Base-by-base conservation (phyloP, 2,888 invertebrate genomes). In the Cynaeus angustus region DNA sequence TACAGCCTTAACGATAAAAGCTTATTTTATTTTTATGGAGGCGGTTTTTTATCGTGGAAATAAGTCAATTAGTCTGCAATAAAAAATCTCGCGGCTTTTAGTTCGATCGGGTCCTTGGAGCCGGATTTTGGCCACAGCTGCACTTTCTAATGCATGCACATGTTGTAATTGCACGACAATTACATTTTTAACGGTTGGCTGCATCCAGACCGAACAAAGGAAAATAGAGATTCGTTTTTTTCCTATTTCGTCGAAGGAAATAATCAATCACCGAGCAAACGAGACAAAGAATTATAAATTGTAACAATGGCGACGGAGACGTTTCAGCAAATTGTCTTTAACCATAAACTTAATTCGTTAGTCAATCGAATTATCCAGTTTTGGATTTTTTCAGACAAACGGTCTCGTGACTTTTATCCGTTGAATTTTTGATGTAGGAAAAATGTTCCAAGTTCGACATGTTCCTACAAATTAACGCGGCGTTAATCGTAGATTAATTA, bases 11-110 rank as follows among this genome's bases (percentile, higher is more conserved):
- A 64, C 64, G 64, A 53, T 64, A 64, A 64, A 64, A 64, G 64
- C 64, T 64, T 52, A 52, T 46, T 61, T 46, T 61, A 61, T 61
- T 48, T 64, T 64, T 64, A 64, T 37, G 64, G 26, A 52, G 64
- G 41, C 26, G 64, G 12, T 52, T 52, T 64, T 64, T 64, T 62
- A 62, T 50, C 41, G 62, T 21, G 12, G 48, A 52, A 62, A 64
- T 52, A 64, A 64, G 64, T 64, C 64, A 64, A 64, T 64, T 64
- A 64, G 64, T 28, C 26, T 33, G 52, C 64, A 65, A 65, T 65
- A 65, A 65, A 65, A 65, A 50, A 37, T 50, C 62, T 41, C 9
- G 52, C 50, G 52, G 62, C 62, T 62, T 62, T 62, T 52, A 52
- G 50, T 46, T 37, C 28, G 33, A 64, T 38, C 33, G 33, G 33